Evolutionary conservation across 1,140 invertebrate species (phyloP), one percentile per base, ranked within the genome.

Genomic region (Melitaea cinxia): DNA sequence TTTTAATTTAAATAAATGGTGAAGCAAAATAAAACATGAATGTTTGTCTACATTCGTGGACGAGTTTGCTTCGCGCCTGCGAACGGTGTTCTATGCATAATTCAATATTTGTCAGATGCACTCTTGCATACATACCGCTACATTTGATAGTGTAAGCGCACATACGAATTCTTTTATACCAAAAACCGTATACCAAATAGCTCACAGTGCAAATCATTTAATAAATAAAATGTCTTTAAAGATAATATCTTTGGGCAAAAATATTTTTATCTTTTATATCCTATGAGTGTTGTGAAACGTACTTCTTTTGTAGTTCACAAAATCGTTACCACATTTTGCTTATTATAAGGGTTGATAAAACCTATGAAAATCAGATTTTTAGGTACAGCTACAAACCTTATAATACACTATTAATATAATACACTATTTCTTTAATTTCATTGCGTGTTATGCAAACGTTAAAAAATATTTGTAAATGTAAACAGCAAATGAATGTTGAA

Each of bases 91-190:
- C 42, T 19, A 59, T 59, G 56, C 56, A 59, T 59, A 33, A 59
- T 59, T 59, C 42, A 59, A 59, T 59, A 59, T 59, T 49, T 59
- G 56, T 59, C 56, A 59, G 56, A 30, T 47, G 56, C 56, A 59
- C 42, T 45, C 56, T 28, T 47, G 56, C 56, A 59, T 59, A 59
- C 56, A 10, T 33, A 59, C 47, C 33, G 39, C 56, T 10, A 42
- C 42, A 59, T 45, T 39, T 45, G 56, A 42, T 59, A 28, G 4
- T 47, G 17, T 59, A 49, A 49, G 49, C 56, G 26, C 56, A 49
- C 19, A 45, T 21, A 28, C 24, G 35, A 42, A 42, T 17, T 42
- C 30, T 37, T 9, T 23, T 33, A 19, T n/a, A n/a, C n/a, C n/a
- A n/a, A n/a, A n/a, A n/a, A n/a, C n/a, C n/a, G n/a, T n/a, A n/a